Evolutionary conservation across 2,888 invertebrate genomes (phyloP).

Genomic region (Clusia tigrina): DNA sequence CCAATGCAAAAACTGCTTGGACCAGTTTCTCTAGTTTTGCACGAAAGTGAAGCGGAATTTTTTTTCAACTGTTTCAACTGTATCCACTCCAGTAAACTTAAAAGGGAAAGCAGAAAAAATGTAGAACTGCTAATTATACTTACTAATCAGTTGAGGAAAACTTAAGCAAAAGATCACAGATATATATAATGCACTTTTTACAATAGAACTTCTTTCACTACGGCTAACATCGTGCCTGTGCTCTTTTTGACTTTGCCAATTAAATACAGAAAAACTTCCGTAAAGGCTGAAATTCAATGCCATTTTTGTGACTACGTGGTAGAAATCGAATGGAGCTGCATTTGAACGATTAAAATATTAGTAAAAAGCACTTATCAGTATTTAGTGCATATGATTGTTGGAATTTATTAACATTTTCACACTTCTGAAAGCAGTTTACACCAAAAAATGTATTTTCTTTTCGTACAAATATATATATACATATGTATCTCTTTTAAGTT

Average conservation of each 20-base stretch:
- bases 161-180: too few species aligned
- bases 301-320: constrained; percentile 37
- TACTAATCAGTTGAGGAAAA: background rate
- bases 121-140: background rate
- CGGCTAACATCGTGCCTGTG: background rate
- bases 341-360: too few species aligned
- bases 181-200: too few species aligned
- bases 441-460: too few species aligned
- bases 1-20: constrained; percentile 27
- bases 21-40: constrained; percentile 57
- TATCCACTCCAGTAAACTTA: constrained; percentile 26
- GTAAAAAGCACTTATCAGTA: too few species aligned
- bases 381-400: too few species aligned
- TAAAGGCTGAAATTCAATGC: constrained; percentile 31
- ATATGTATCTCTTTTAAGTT: too few species aligned
- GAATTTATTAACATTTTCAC: too few species aligned
- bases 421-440: too few species aligned
- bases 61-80: constrained; percentile 9
- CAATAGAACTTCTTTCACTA: too few species aligned
- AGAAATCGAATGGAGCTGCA: too few species aligned
- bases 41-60: constrained; percentile 52
- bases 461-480: too few species aligned
- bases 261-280: constrained; percentile 25
- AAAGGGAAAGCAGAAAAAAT: constrained; percentile 39
- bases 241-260: background rate